Base-by-base conservation (phyloP, 2,113 vertebrate genomes). In the Austrofundulus limnaeus region DNA sequence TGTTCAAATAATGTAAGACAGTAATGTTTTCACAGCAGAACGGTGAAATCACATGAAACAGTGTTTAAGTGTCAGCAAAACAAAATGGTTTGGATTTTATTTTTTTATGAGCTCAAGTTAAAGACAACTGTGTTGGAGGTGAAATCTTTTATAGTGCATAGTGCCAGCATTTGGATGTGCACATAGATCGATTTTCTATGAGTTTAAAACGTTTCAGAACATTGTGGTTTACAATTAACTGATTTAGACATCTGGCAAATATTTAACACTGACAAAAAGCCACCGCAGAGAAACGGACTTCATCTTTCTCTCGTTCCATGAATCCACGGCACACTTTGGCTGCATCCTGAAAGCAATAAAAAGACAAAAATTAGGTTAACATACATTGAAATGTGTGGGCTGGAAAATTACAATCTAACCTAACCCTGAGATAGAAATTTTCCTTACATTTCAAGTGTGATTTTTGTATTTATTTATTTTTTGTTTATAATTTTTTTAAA, bases 261-360 rank as follows among this genome's bases (percentile, higher is more conserved):
- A 31, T 70, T 52, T 92, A 95, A 70, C 90, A 90, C 63, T 92
- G 95, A 91, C 94, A 94, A 15, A 99, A 91, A 23, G 96, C 96
- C 87, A 99, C 95, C 0, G 96, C 94, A 3, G 96, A 98, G 87
- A 98, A 98, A 42, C 95, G 96, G 28, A 98, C 94, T 72, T 99
- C 96, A 13, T 93, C 95, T 70, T 96, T 91, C 82, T 95, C 96
- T 3, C 96, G 93, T 72, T 98, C 93, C 13, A 93, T 94, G 72
- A 98, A 98, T 48, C 92, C 94, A 54, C 92, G 92, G 88, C 96
- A 98, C 84, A 98, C 93, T 85, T 93, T 94, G 19, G 95, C 94
- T 9, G 95, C 94, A 70, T 96, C 95, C 97, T 98, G 74, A 34
- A 28, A 4, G 21, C 1, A 12, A 9, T 11, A 42, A 64, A 7